Percentiles rank a stretch among this genome's conserved stretches.
Evolutionary conservation across 2,797 vertebrate genomes (phyloP).

Genomic region (Anas georgica): DNA sequence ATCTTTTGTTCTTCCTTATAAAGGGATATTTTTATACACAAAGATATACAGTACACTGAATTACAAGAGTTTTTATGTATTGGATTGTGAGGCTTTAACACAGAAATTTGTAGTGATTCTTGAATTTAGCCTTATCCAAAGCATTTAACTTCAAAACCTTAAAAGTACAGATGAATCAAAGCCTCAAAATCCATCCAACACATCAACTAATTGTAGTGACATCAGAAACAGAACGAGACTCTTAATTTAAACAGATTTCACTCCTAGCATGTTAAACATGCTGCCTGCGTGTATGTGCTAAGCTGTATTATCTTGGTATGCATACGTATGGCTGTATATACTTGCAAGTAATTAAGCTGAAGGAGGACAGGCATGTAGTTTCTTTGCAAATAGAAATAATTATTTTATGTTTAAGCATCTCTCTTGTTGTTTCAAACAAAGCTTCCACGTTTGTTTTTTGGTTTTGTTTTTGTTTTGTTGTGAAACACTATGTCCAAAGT

Average conservation of each 20-base stretch:
- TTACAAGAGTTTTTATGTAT: conserved; percentile 67
- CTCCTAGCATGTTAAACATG: conserved; percentile 31
- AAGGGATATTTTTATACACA: conserved; percentile 75
- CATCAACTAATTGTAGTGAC: conserved; percentile 29
- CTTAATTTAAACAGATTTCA: conserved; percentile 47
- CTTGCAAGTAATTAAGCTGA: background rate
- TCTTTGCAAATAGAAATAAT: background rate
- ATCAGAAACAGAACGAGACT: conserved; percentile 10
- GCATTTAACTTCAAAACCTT: conserved; percentile 56
- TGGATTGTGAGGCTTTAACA: conserved; percentile 41
- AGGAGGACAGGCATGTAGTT: rapidly evolving
- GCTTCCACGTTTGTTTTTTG: background rate
- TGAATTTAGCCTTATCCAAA: conserved; percentile 11
- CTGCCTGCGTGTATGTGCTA: background rate
- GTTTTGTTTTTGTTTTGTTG: background rate
- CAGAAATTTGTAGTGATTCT: conserved; percentile 41
- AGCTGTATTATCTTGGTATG: background rate
- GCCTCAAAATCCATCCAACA: conserved; percentile 41
- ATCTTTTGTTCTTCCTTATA: conserved; percentile 76
- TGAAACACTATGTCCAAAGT: background rate
- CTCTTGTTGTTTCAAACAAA: background rate
- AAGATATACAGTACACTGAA: conserved; percentile 71
- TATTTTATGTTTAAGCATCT: background rate
- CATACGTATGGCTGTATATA: background rate
- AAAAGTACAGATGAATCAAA: conserved; percentile 30